These are phyloP conservation scores for Phoenoteleia sp. DNA, from an alignment of 2,888 invertebrate species.

Conservation along the genomic window DNA sequence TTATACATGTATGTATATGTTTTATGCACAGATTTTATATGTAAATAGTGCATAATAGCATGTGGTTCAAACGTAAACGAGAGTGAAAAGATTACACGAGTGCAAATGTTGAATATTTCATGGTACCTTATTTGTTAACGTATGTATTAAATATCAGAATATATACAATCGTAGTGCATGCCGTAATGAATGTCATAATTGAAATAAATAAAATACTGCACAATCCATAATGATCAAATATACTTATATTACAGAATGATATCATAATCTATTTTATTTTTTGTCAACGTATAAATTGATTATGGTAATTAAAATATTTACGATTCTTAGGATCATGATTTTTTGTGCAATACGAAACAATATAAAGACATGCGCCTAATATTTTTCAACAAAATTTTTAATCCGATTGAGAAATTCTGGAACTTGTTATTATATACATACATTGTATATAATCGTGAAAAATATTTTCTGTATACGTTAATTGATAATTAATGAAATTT, in stretches of 20 bases:
- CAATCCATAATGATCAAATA: constrained; percentile 34
- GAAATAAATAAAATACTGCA: constrained; percentile 3
- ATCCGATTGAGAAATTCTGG: constrained; percentile 61
- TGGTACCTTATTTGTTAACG: constrained; percentile 54
- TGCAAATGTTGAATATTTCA: constrained; percentile 22
- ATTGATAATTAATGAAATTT: background rate
- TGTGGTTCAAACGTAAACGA: constrained; percentile 64
- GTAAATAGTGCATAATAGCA: background rate
- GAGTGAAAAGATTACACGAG: constrained; percentile 4
- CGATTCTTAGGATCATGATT: constrained; percentile 42
- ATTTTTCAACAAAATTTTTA: constrained; percentile 5
- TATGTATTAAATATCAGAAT: constrained; percentile 27
- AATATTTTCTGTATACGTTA: background rate
- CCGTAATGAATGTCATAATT: too few species aligned
- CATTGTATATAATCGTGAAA: constrained; percentile 8
- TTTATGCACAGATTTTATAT: constrained; percentile 5
- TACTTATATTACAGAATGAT: too few species aligned
- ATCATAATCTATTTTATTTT: too few species aligned
- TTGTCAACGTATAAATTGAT: too few species aligned
- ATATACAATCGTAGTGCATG: constrained; percentile 33
- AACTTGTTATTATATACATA: constrained; percentile 32
- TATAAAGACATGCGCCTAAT: constrained; percentile 43
- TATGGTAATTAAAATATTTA: too few species aligned
- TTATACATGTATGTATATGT: constrained; percentile 56
- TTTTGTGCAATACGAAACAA: constrained; percentile 29